Evolutionary conservation across 2,113 vertebrate species (phyloP), one percentile per base, ranked within the genome.

Genomic region (Speoplatyrhinus poulsoni): DNA sequence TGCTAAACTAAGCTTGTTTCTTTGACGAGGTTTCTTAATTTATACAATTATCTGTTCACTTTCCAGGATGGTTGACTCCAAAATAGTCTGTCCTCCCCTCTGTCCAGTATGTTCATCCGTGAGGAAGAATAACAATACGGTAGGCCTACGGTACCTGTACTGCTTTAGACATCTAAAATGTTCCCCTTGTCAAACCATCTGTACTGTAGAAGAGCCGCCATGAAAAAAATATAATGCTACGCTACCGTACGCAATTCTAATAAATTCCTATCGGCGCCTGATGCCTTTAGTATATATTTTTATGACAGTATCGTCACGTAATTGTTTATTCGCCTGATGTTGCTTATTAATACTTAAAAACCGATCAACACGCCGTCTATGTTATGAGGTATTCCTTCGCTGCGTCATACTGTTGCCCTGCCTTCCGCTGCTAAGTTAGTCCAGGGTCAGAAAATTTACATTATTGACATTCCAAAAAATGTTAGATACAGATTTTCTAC

Each of bases 391-490:
- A 72, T 76, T 59, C 76, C 3, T 75, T 80, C 73, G 77, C 80
- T 48, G 16, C 71, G 36, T 46, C 32, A 41, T 1, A 19, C 67
- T 1, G 0, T 1, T 19, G 1, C 19, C 19, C 19, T 0, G 60
- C 48, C 80, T 36, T 90, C 87, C 88, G 88, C 88, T 15, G 60
- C 26, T 12, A 60, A 12, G 9, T 16, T 86, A 88, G 85, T 77
- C 60, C 84, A 41, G n/a, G 46, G 33, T 10, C 49, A 12, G 53
- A 54, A 54, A 54, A 41, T 41, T 41, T 41, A 41, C 7, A 41
- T 41, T 0, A 41, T 41, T 7, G 36, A 6, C 7, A 41, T 41
- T 4, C 7, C 7, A 7, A 4, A 41, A 41, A 6, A 6, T 41
- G 7, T 41, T 41, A 41, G 36, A 41, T 41, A 41, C 36, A 41